Evolutionary conservation across 23 tunicate genomes (phyloP), one percentile per base, ranked within the genome.

Genomic region (Trididemnum clinides): DNA sequence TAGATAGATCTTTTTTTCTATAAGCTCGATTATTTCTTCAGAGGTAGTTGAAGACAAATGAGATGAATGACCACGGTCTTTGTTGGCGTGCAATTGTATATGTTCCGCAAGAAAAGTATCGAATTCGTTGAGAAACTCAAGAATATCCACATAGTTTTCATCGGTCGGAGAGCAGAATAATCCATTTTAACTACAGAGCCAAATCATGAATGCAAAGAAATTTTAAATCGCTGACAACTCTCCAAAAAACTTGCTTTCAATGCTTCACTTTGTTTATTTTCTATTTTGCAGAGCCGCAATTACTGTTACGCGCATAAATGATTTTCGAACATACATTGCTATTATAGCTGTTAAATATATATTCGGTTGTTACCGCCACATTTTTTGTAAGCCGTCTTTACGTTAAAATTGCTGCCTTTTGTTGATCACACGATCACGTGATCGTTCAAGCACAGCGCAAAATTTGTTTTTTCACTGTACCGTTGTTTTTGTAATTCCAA

Each of bases 91-190:
- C 58, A 28, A 64, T 4, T n/a, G 33, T 31, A 83, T 35, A 36
- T 83, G 87, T 22, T 39, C 33, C 27, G 87, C 87, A 31, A 83
- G 33, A 49, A 83, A 83, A 1, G 87, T n/a, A 83, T 83, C 87
- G 39, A 20, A 83, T 28, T 83, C 59, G 35, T 36, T 31, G 10
- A 83, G 25, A 0, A 83, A 39, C 57, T 83, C 80, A 27, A 83
- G 78, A n/a, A 83, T 22, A 3, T 80, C 87, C 39, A 83, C 19
- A 49, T 51, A 83, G 33, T 83, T 83, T 1, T 80, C 80, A 33
- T 69, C 51, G 5, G 15, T 34, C 36, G 58, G 81, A 12, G n/a
- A n/a, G n/a, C n/a, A n/a, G n/a, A n/a, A n/a, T n/a, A n/a, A n/a
- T n/a, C n/a, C n/a, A n/a, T 6, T 50, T 20, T 37, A 69, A 64